Evolutionary conservation across 2,888 invertebrate genomes (phyloP), one percentile per base, ranked within the genome.

Genomic region (Chorisops tibialis): DNA sequence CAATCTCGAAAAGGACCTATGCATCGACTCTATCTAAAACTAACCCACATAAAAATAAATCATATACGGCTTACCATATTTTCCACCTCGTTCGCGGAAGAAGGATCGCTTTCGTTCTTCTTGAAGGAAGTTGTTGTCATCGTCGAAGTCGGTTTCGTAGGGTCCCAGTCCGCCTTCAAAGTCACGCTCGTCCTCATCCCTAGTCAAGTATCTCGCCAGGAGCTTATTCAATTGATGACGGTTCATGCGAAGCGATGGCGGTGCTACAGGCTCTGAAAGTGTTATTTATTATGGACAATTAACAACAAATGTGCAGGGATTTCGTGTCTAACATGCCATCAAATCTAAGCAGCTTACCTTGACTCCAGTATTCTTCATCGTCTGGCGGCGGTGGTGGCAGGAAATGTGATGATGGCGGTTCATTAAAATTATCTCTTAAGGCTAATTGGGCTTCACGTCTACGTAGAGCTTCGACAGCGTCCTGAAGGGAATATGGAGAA

Each of bases 381-480:
- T 60, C 68, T 11, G 69, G 69, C 6, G 67, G 68, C 37, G 61
- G 54, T 18, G 61, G 22, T 38, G 2, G 18, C 48, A 50, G 66
- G 65, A 41, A 62, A 63, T 41, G 49, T 6, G 56, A 43, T 22
- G 38, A 58, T 16, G 51, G 49, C 6, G 62, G 38, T 18, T 43
- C 43, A 63, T 67, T 68, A 39, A 67, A 68, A 66, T 68, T 68
- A 62, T 70, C 68, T 63, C 68, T 68, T 61, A 70, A 63, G 52
- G 69, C 69, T 65, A 70, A 64, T 67, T 70, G 69, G 52, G 67
- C 64, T 67, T 78, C 78, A 9, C 76, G 74, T 48, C 75, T 74
- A 65, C 75, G 77, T 62, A 78, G 68, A 61, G 78, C 78, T 67
- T 78, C 78, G 41, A 78, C 77, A 4, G 78, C 78, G 21, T 75